phyloP scores from a whole-genome alignment of 2,113 vertebrate species.

The Mus musculus region GRCm39 chr14:70888501-70889000 shows the following conservation, averaged over 20 bases:
- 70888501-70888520: neutral
- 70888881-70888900: neutral
- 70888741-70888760: too few relatives aligned
- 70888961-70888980: neutral
- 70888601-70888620: neutral
- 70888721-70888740: too few relatives aligned
- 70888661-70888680: too few relatives aligned
- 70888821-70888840: neutral
- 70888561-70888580: neutral
- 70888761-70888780: neutral
- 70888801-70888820: neutral
- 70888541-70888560: neutral
- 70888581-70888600: neutral
- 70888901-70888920: accelerated
- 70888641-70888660: neutral
- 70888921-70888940: neutral
- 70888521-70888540: neutral
- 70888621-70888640: neutral
- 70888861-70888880: neutral
- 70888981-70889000: neutral
- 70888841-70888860: neutral
- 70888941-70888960: neutral
- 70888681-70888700: too few relatives aligned
- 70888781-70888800: neutral
- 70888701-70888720: neutral